These are phyloP conservation scores for Callionymus lyra DNA, from an alignment of 2,113 vertebrate genomes.

Conservation along the genomic window DNA sequence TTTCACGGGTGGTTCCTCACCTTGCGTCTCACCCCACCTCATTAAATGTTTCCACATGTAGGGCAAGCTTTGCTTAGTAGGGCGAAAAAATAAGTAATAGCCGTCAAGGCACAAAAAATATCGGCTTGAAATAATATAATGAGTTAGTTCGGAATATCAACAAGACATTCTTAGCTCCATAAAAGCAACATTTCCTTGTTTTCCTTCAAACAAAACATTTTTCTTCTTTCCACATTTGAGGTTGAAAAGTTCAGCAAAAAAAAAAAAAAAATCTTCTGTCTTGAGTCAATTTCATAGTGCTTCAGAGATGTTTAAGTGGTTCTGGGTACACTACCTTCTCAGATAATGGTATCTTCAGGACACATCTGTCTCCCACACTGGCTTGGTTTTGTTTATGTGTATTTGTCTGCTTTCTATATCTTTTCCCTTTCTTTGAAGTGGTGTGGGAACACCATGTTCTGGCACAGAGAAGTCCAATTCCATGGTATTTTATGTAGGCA, in stretches of 20 bases:
- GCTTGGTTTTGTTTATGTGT: constrained; percentile 22
- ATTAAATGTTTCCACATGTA: no score
- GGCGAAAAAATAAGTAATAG: no score
- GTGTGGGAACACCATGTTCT: constrained; percentile 23
- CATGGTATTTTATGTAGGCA: constrained; percentile 15
- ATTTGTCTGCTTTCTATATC: constrained; percentile 19
- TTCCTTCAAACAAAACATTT: neutral
- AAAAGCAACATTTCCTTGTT: no score
- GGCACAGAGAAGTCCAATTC: constrained; percentile 9
- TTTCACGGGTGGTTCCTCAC: no score
- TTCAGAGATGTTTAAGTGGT: constrained; percentile 38
- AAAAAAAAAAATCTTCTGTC: constrained; percentile 51
- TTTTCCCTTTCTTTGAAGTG: constrained; percentile 21
- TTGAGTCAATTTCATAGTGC: constrained; percentile 49
- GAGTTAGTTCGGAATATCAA: no score
- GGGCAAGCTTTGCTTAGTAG: no score
- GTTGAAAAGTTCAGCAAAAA: constrained; percentile 38
- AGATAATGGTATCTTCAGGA: constrained; percentile 43
- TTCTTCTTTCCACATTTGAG: constrained; percentile 1
- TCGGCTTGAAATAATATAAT: no score
- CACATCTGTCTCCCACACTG: constrained; percentile 35
- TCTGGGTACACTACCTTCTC: constrained; percentile 49
- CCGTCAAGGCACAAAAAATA: no score
- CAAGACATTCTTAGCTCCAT: no score
- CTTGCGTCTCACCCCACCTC: no score